Evolutionary conservation across 2,797 vertebrate species (phyloP), one percentile per base, ranked within the genome.

Genomic region (Phrynocephalus guinanensis): DNA sequence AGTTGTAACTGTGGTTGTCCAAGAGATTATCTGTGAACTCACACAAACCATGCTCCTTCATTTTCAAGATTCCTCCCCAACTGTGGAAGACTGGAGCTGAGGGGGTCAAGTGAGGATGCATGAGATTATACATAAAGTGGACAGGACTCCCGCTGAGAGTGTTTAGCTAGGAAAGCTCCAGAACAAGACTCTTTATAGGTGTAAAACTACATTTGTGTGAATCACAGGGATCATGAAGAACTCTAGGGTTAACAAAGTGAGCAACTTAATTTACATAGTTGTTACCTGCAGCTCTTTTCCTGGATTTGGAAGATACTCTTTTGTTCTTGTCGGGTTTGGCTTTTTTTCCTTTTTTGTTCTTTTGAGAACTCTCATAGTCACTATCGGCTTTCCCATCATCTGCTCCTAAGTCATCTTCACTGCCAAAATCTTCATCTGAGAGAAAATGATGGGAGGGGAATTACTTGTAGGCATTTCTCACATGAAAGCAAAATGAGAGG

Each of bases 321-420:
- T 98, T 98, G 50, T 88, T 96, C 93, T 98, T 98, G 85, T 98
- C 98, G 79, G 96, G 95, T 94, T 98, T 98, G 81, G 94, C 92
- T 91, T 97, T 98, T 96, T 98, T 98, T 88, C 93, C 97, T 95
- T 98, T 98, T 96, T 98, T 98, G 91, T 96, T 98, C 92, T 96
- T 97, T 93, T 98, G 98, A 33, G 98, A 97, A 91, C 94, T 95
- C 82, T 96, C 93, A 60, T 95, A 96, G 93, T 98, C 98, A 56
- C 98, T 98, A 94, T 98, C 97, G n/a, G 97, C 97, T 91, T 98
- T 97, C 91, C 97, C 98, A 44, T 97, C 97, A 90, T 97, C 98
- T 33, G 97, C 97, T 89, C 97, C 98, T 88, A 98, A 96, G 52
- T 98, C 98, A 91, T 98, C 98, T 56, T 98, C 97, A 6, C 98